These are phyloP conservation scores for Dromius quadrimaculatus DNA, from an alignment of 2,888 invertebrate species.

Conservation along the genomic window DNA sequence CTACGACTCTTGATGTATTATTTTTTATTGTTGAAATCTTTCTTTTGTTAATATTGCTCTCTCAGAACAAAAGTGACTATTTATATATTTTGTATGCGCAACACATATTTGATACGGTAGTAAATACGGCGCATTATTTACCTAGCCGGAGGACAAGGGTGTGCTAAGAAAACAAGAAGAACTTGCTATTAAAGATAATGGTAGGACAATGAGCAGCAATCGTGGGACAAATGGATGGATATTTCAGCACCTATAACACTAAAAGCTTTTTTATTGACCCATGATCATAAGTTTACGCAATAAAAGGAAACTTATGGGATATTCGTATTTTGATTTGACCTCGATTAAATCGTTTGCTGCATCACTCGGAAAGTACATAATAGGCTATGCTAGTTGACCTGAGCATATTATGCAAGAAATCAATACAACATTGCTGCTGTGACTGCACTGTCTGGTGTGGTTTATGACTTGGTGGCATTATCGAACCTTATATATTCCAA, in stretches of 20 bases:
- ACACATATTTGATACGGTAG: constrained; percentile 5
- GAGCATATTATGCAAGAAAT: too few relatives aligned
- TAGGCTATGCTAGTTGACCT: too few relatives aligned
- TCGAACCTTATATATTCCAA: too few relatives aligned
- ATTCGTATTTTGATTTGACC: background rate
- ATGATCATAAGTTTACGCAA: constrained; percentile 21
- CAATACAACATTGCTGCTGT: too few relatives aligned
- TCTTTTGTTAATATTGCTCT: too few relatives aligned
- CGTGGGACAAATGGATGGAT: constrained; percentile 38
- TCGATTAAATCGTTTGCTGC: too few relatives aligned
- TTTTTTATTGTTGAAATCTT: too few relatives aligned
- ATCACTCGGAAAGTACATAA: too few relatives aligned
- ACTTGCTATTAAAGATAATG: constrained; percentile 39
- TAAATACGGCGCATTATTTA: constrained; percentile 31
- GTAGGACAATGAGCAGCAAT: constrained; percentile 33
- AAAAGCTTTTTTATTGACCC: constrained; percentile 37
- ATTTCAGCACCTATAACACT: constrained; percentile 37
- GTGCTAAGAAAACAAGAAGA: constrained; percentile 24
- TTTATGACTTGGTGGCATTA: too few relatives aligned
- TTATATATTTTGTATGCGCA: constrained; percentile 32
- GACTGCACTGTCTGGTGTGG: too few relatives aligned
- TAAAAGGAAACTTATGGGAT: constrained; percentile 5
- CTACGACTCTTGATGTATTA: too few relatives aligned
- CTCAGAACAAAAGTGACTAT: constrained; percentile 41
- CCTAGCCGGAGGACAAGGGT: background rate